Conservation (phyloP, 2,797 vertebrate species). For the Rhinichthys osculus region DNA sequence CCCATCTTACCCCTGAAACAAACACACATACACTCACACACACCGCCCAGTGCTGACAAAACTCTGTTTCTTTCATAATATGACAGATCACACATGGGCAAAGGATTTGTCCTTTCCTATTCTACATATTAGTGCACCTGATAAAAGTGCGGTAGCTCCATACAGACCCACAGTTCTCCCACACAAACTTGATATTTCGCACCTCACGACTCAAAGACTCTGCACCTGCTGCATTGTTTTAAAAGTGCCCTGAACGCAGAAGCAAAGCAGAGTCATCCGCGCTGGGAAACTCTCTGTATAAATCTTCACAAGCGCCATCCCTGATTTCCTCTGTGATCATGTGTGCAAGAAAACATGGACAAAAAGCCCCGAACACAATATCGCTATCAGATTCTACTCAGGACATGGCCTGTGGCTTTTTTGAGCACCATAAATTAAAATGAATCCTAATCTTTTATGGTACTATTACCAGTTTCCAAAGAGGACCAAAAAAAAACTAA, state of each 20-base stretch:
- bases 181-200: constrained; percentile 24
- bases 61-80: constrained; percentile 10
- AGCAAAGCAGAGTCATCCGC: background rate
- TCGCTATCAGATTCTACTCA: background rate
- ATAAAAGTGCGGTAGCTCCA: constrained; percentile 4
- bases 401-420: background rate
- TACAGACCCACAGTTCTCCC: background rate
- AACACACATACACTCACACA: constrained; percentile 22
- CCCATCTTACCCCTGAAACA: constrained; percentile 36
- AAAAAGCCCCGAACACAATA: background rate
- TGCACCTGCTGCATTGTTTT: constrained; percentile 52
- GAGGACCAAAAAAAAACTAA: background rate
- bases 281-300: background rate
- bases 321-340: constrained; percentile 6
- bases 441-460: background rate
- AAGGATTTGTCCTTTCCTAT: background rate
- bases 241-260: constrained; percentile 4
- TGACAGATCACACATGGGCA: constrained; percentile 27
- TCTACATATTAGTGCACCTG: background rate
- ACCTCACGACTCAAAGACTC: background rate
- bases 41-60: background rate
- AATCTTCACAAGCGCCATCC: background rate
- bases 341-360: background rate
- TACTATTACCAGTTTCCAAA: background rate
- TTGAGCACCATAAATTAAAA: background rate